Base-by-base conservation (phyloP, 2,888 invertebrate species). In the Leucania comma region DNA sequence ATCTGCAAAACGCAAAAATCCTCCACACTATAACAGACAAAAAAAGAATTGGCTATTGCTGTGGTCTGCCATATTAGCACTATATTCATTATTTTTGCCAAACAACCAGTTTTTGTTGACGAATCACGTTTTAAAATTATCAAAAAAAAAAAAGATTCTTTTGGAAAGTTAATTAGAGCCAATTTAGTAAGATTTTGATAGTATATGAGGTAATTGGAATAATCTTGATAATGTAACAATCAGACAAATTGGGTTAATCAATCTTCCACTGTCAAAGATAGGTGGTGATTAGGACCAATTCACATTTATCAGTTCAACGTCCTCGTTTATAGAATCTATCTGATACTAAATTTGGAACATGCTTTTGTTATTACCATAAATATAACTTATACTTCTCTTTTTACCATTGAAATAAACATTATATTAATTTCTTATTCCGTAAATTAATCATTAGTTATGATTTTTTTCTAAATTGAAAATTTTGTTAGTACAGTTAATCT, bases 111-210 rank as follows among this genome's bases (percentile, higher is more conserved):
- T 29, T 42, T 1, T 42, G 5, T 42, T 6, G 0, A 12, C 42
- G 0, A 42, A 5, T 42, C 10, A 14, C n/a, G 24, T 66, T 65
- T 35, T 29, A 1, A 38, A 29, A 53, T 29, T 51, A 20, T 5
- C 12, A 5, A 20, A 17, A 0, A 10, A n/a, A 3, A 14, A 29
- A 10, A 6, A 2, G 5, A 6, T 0, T 22, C 14, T 53, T 24
- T 53, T 5, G 2, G 3, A 32, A 53, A 4, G 0, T 24, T 22
- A 29, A 29, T 42, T 68, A 42, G 20, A 29, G 22, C 17, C 20
- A 72, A 42, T 24, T 51, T 10, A 2, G n/a, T n/a, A n/a, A 24
- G n/a, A 50, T 69, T 14, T 50, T 51, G 51, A 72, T 62, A 70
- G 14, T 2, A 12, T 17, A 8, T 51, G 5, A 35, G 26, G 10